Base-by-base conservation (phyloP, 1,140 invertebrate species). In the Oryzaephilus surinamensis region DNA sequence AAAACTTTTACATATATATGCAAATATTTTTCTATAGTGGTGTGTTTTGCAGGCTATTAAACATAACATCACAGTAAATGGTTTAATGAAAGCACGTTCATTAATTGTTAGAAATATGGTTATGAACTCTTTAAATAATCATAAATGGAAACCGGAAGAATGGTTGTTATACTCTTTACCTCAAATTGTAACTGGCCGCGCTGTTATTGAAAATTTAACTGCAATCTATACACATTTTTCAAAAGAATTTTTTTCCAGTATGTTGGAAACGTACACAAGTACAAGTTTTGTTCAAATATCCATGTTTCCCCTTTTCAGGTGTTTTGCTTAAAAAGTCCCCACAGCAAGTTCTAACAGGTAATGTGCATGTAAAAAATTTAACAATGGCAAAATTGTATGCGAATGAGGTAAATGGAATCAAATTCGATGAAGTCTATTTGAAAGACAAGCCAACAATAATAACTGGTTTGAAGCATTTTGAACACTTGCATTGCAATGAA, bases 71-170 rank as follows among this genome's bases (percentile, higher is more conserved):
- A 32, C 28, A 17, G 34, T 55, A 8, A 31, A 41, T 28, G 46
- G 41, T 12, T 19, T 32, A 4, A 13, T 53, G 14, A 45, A 29
- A 24, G 32, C 45, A 20, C 34, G 45, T 11, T 44, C 36, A 24
- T 8, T 51, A 8, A 32, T n/a, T 12, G 43, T 41, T 7, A 29
- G 36, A 10, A 14, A 41, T 31, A 19, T 55, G 6, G 17, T 33
- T 8, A 26, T 50, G 10, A 42, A 50, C 17, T 27, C 8, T 8
- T 19, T 52, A 15, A 56, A 56, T 35, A 36, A 40, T 8, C 15
- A 46, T 26, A 27, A 38, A 20, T 58, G 55, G 55, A 26, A 20
- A 6, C 55, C 55, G 16, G 32, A 50, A 13, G 23, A 29, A 15
- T 56, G 53, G 53, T 30, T 58, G 7, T 46, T 37, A 15, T 46